Evolutionary conservation across 2,888 invertebrate genomes (phyloP).

Genomic region (Craniophora ligustri): DNA sequence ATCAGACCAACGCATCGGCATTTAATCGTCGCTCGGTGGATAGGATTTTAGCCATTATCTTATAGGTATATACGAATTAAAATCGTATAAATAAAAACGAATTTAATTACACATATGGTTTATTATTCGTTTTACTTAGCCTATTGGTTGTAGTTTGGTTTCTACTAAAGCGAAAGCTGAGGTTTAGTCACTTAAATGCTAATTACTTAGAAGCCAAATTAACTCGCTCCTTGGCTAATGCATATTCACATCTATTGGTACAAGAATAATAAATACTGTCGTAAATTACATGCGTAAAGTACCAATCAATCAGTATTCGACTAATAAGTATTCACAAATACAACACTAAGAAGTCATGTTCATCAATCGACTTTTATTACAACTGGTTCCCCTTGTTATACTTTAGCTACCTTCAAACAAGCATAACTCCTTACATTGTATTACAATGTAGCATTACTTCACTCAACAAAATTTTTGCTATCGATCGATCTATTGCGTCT

Average conservation of each 20-base stretch:
- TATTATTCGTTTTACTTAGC: not conserved
- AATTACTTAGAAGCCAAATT: no score
- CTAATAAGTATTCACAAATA: constrained; percentile 7
- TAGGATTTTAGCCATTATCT: constrained; percentile 71
- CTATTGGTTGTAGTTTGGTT: not conserved
- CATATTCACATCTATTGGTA: no score
- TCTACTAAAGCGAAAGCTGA: not conserved
- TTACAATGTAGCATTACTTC: constrained; percentile 26
- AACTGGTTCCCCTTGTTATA: constrained; percentile 35
- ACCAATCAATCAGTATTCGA: constrained; percentile 17
- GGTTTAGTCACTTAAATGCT: no score
- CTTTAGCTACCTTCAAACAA: constrained; percentile 20
- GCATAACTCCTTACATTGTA: constrained; percentile 12
- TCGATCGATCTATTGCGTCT: constrained; percentile 36
- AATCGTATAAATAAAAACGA: no score
- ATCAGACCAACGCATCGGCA: constrained; percentile 74
- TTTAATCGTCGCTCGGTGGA: constrained; percentile 73
- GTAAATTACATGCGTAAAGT: not conserved
- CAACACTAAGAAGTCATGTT: constrained; percentile 11
- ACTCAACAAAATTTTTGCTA: constrained; percentile 17
- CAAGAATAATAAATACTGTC: not conserved
- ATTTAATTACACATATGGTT: no score
- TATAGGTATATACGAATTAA: constrained; percentile 67
- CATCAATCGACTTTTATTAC: constrained; percentile 18
- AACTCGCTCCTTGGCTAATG: not conserved